Conservation (phyloP, 2,888 invertebrate species). For the Ichneumon xanthorius region DNA sequence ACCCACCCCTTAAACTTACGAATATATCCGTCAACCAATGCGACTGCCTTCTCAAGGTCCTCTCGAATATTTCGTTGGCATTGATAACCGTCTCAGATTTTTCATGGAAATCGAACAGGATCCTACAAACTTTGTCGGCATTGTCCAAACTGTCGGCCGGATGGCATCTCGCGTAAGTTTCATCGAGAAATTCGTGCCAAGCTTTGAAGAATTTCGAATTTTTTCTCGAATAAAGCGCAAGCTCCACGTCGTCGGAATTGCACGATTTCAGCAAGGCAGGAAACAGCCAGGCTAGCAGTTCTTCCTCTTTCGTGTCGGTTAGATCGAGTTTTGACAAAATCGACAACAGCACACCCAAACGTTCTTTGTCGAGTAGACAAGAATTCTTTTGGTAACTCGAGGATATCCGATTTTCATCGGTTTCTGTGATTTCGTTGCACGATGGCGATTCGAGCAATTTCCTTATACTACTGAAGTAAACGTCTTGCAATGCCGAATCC, state of each 20-base stretch:
- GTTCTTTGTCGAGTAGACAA: constrained; percentile 41
- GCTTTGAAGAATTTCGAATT: constrained; percentile 75
- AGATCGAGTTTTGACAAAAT: constrained; percentile 79
- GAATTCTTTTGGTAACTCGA: constrained; percentile 13
- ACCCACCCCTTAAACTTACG: constrained; percentile 71
- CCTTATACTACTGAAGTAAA: constrained; percentile 75
- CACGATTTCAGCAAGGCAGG: constrained; percentile 73
- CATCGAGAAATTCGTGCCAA: constrained; percentile 77
- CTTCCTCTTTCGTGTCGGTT: constrained; percentile 73
- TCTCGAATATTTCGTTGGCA: constrained; percentile 76
- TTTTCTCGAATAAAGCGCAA: constrained; percentile 78
- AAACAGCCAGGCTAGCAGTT: constrained; percentile 76
- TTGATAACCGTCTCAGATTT: constrained; percentile 68
- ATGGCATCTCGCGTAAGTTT: constrained; percentile 69
- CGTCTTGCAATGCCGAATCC: constrained; percentile 75
- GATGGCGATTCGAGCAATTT: constrained; percentile 66
- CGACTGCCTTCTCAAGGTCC: constrained; percentile 72
- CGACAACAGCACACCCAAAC: constrained; percentile 73
- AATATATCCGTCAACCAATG: constrained; percentile 82
- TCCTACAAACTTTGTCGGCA: constrained; percentile 72
- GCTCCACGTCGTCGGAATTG: constrained; percentile 74
- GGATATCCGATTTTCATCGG: constrained; percentile 22
- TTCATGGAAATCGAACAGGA: constrained; percentile 72
- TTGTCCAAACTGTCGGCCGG: constrained; percentile 66
- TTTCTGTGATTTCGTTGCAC: not conserved